Percentiles rank a stretch among this genome's conserved stretches.
phyloP scores from a whole-genome alignment of 2,113 vertebrate species.

The Nothocercus julius region DNA sequence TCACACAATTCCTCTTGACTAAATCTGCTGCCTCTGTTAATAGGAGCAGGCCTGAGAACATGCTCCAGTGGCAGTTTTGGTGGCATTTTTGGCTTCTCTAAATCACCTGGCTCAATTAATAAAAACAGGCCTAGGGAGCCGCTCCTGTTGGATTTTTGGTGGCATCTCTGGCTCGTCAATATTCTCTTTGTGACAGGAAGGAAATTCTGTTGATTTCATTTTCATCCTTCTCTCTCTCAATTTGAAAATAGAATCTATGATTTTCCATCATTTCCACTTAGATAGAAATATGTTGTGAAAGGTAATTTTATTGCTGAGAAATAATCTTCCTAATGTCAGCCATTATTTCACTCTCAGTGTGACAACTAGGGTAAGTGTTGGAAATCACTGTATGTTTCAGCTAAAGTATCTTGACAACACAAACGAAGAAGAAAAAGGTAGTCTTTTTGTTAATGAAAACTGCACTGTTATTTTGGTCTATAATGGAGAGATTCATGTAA shows the following conservation, averaged over 20 bases:
- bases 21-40: constrained; percentile 12
- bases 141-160: background rate
- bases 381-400: constrained; percentile 75
- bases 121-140: background rate
- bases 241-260: constrained; percentile 74
- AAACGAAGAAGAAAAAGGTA: constrained; percentile 72
- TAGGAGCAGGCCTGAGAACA: background rate
- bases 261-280: constrained; percentile 76
- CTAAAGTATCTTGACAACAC: constrained; percentile 77
- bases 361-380: constrained; percentile 77
- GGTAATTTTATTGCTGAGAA: constrained; percentile 77
- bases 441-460: constrained; percentile 76
- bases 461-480: constrained; percentile 74
- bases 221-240: constrained; percentile 40
- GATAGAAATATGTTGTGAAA: constrained; percentile 78
- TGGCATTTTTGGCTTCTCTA: background rate
- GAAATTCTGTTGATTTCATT: constrained; percentile 60
- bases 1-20: constrained; percentile 20
- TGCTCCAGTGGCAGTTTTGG: background rate
- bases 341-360: constrained; percentile 78
- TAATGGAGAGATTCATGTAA: constrained; percentile 74
- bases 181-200: background rate
- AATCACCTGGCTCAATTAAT: background rate
- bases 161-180: background rate
- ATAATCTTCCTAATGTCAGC: constrained; percentile 78